Base-by-base conservation (phyloP, 1,140 invertebrate genomes). In the Metaphire vulgaris region DNA sequence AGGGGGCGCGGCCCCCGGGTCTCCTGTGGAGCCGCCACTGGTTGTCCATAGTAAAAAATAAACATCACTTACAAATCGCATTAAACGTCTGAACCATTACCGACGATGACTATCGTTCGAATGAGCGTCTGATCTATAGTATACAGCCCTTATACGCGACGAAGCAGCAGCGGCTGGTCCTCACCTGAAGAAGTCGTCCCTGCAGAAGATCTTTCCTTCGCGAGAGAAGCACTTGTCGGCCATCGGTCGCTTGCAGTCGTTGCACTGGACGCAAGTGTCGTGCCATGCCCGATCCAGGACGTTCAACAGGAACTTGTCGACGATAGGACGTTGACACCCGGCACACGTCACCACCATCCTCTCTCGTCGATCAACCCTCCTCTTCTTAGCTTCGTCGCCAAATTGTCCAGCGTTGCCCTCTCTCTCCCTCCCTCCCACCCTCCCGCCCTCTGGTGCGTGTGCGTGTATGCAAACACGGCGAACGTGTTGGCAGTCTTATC, bases 161-260 rank as follows among this genome's bases (percentile, higher is more conserved):
- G 41, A 12, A 12, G 41, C 21, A 21, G 41, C 41, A 56, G 6
- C 21, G 6, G 6, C 21, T 21, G 41, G 6, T 6, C 6, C 76
- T 77, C 92, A 97, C 95, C 95, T 96, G 90, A 95, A 97, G 87
- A 98, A 98, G 85, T 98, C 95, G 80, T 97, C 93, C 80, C 95
- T 95, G 88, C 96, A 98, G 86, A 94, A 98, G 0, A 97, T 90
- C 82, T 94, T 91, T 69, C 93, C 93, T 83, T 96, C 94, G 76
- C 93, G 90, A 1, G 93, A 91, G 84, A 96, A 98, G 87, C 96
- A 98, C 85, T 95, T 97, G 81, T 94, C 92, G 1, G 92, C 91
- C 33, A 98, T 88, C 83, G 91, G 91, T 69, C 90, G 89, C 26
- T 93, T 90, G 83, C 96, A 98, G 80, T 97, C 95, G 68, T 90